These are phyloP conservation scores for Eulemur macaco DNA, from an alignment of 2,113 vertebrate genomes.

Conservation along the genomic window DNA sequence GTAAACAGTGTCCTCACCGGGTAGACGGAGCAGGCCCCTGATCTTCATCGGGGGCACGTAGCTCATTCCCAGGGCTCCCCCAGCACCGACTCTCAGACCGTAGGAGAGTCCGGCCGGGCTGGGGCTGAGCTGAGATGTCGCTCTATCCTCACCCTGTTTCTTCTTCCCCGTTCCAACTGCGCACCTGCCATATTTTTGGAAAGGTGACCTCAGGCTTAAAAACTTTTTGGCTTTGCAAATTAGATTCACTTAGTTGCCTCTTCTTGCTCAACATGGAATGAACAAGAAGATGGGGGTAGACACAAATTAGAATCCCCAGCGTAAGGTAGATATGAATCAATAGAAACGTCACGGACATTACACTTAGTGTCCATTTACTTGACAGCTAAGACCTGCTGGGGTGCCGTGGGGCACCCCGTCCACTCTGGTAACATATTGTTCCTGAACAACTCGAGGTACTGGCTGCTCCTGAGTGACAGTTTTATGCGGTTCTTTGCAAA, in stretches of 20 bases:
- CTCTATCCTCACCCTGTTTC: accelerated
- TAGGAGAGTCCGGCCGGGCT: neutral
- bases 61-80: too few species aligned
- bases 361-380: neutral
- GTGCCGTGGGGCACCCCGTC: neutral
- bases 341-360: neutral
- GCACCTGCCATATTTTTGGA: neutral
- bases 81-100: neutral
- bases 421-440: neutral
- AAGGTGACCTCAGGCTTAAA: neutral
- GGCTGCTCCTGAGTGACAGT: neutral
- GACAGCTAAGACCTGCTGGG: constrained; percentile 5
- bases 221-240: constrained; percentile 19
- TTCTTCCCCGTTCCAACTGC: accelerated
- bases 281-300: neutral
- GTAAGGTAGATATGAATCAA: accelerated
- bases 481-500: neutral
- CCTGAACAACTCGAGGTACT: neutral
- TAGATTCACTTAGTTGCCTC: constrained; percentile 31
- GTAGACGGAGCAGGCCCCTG: neutral
- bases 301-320: neutral
- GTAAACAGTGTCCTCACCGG: neutral
- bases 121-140: too few species aligned
- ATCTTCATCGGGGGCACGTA: neutral
- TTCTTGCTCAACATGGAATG: constrained; percentile 37